A percentile compares a stretch with the other conserved stretches of the same genome.
Evolutionary conservation across 1,140 invertebrate species (phyloP).

Genomic region (Euglossa dilemma): DNA sequence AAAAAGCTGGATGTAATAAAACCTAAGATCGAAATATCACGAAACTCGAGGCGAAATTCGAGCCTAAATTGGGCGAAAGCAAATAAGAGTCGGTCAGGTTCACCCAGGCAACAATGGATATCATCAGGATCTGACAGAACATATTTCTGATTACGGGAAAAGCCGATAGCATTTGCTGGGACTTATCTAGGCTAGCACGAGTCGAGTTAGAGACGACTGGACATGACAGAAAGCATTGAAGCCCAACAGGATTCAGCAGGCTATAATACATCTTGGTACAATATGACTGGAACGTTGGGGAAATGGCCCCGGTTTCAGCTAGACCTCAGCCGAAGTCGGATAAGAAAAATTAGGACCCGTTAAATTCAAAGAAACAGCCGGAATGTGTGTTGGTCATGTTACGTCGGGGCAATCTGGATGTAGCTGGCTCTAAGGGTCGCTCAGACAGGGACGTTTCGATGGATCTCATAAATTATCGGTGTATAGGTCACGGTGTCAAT

Average conservation of each 20-base stretch:
- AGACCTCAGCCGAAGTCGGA: neutral
- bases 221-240: conserved; percentile 20
- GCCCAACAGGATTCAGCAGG: neutral
- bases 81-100: neutral
- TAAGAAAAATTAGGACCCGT: conserved; percentile 6
- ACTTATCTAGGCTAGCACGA: conserved; percentile 11
- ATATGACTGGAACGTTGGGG: neutral
- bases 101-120: neutral
- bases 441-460: neutral
- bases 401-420: neutral
- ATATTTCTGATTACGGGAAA: conserved; percentile 14
- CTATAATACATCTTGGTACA: neutral
- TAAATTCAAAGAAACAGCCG: neutral
- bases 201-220: conserved; percentile 1
- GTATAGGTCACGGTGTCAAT: conserved; percentile 12
- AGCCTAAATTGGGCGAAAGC: too few relatives aligned
- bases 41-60: neutral
- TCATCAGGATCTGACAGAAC: neutral
- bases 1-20: neutral
- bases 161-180: neutral
- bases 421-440: neutral
- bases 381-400: neutral
- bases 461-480: neutral
- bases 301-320: neutral
- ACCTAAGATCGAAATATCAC: neutral